phyloP scores from a whole-genome alignment of 2,888 invertebrate species.

The Linnaemya vulpina region DNA sequence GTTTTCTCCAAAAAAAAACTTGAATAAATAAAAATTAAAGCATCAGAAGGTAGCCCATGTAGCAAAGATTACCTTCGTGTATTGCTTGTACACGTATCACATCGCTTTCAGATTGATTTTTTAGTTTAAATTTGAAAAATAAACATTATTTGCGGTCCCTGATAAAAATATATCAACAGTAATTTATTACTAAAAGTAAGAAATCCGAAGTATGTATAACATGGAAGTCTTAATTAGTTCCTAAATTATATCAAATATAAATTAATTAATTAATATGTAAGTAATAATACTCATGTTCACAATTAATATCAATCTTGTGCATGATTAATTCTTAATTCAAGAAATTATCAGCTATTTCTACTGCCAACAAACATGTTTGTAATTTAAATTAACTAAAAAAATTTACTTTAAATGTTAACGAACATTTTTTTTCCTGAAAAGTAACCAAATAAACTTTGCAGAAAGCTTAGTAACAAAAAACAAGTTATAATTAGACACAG shows the following conservation, averaged over 20 bases:
- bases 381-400: not conserved
- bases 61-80: too few relatives aligned
- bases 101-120: too few relatives aligned
- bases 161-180: not conserved
- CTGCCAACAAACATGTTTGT: conserved; percentile 17
- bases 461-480: not conserved
- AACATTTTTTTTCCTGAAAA: not conserved
- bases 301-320: not conserved
- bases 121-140: too few relatives aligned
- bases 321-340: not conserved
- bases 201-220: too few relatives aligned
- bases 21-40: too few relatives aligned
- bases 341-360: too few relatives aligned
- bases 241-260: not conserved
- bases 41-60: too few relatives aligned
- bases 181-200: not conserved
- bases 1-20: too few relatives aligned
- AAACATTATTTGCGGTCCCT: too few relatives aligned
- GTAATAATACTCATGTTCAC: not conserved
- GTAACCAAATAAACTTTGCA: not conserved
- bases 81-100: too few relatives aligned
- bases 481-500: too few relatives aligned
- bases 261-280: not conserved
- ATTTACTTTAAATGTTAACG: not conserved
- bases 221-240: too few relatives aligned